Evolutionary conservation across 2,113 vertebrate species (phyloP).

Genomic region (Eclectus roratus): DNA sequence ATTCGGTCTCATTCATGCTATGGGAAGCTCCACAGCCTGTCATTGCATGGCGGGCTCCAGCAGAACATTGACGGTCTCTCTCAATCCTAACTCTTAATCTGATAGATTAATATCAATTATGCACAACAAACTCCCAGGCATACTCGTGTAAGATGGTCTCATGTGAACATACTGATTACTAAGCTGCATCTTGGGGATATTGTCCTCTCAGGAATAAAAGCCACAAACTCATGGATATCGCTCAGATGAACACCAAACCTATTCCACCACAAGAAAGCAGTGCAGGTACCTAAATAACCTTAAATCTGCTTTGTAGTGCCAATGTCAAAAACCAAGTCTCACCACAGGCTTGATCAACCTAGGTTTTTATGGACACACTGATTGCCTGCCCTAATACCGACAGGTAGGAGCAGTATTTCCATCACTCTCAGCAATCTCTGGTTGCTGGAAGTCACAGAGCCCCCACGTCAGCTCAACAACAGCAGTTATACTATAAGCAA

Average conservation of each 20-base stretch:
- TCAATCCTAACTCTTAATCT: background rate
- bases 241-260: fast-evolving
- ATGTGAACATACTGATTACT: fast-evolving
- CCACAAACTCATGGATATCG: background rate
- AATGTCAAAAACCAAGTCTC: background rate
- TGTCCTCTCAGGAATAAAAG: background rate
- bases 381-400: background rate
- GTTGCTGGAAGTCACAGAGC: background rate
- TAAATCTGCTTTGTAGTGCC: background rate
- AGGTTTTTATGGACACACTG: background rate
- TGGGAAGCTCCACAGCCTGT: background rate
- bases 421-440: fast-evolving
- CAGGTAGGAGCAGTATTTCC: background rate
- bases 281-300: background rate
- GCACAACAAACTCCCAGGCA: background rate
- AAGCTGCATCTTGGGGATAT: fast-evolving
- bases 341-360: background rate
- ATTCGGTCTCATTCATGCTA: background rate
- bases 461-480: background rate
- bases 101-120: background rate
- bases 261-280: background rate
- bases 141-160: background rate
- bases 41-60: background rate
- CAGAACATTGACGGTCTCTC: background rate
- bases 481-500: background rate